Base-by-base conservation (phyloP, 2,888 invertebrate genomes). In the Sturmia bella region DNA sequence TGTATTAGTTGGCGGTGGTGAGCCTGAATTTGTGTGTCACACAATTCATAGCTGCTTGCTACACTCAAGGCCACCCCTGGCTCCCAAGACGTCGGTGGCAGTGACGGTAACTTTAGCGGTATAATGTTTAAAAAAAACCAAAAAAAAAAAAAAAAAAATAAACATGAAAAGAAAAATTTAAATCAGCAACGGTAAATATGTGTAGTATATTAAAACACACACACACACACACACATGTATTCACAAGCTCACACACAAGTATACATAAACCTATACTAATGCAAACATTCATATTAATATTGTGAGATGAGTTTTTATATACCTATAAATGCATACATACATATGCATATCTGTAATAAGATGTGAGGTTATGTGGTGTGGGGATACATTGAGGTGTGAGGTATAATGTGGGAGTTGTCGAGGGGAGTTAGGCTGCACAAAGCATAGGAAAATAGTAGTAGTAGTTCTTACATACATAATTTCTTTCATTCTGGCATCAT, bases 1-100 rank as follows among this genome's bases (percentile, higher is more conserved):
- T 56, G 39, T 77, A 57, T 70, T 64, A 27, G 48, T 57, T 32
- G 56, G 63, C 64, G 56, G 56, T 77, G 70, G 70, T 77, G 63
- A 70, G 77, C 70, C 41, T 77, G 70, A 77, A 57, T 70, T 64
- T 64, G 48, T 54, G 52, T 77, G 77, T 77, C 77, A 70, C 57
- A 77, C 45, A 77, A 70, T 56, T 63, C 63, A 64, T 64, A 56
- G 43, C 43, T 73, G 45, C 48, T 19, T 77, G 69, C 41, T 77
- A 70, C 54, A 70, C 77, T 70, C 64, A 56, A 56, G 77, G 70
- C 63, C 77, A 64, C 70, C 77, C 77, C 70, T 64, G 63, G 39
- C 54, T 63, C 41, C 63, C 27, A 77, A 70, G 32, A 32, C 56
- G 56, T 77, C 27, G 63, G 80, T 80, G 59, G 57, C 69, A 75